Evolutionary conservation across 2,113 vertebrate genomes (phyloP), one percentile per base, ranked within the genome.

Genomic region (Etia nguti): DNA sequence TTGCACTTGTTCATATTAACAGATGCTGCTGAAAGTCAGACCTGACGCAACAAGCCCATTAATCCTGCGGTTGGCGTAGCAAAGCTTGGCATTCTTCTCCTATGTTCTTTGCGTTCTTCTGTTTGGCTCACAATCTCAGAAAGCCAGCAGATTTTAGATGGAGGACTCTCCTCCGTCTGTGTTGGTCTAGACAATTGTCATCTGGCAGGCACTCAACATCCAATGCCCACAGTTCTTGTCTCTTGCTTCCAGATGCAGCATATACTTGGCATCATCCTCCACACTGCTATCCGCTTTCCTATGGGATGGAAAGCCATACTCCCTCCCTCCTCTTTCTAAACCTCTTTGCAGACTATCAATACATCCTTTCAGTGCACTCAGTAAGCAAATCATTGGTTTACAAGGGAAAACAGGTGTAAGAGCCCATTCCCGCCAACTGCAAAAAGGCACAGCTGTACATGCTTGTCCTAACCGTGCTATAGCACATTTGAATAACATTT

Each of bases 81-180:
- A 77, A 20, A 81, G 82, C 77, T 82, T 92, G 91, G 87, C 90
- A 65, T 70, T 22, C 5, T 48, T 70, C n/a, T 38, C 12, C 54
- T 60, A 55, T 82, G 24, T 92, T 56, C 87, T 89, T 81, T 81
- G 79, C 82, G 73, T 84, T 90, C 89, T 90, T 91, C 86, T 90
- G 68, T 89, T 92, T 77, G 16, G 43, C 85, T 82, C 91, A 88
- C 86, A 93, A 92, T 89, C 85, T 90, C 82, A 83, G 84, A 83
- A 87, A 92, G 79, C 81, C 87, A 88, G 90, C 89, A 95, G 92
- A 92, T 92, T 93, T 90, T 86, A 92, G 86, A 92, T 90, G 89
- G 81, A 92, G 92, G 82, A 55, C 91, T 90, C 77, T 93, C 77
- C 81, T 90, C 88, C 41, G 8, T 93, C 92, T 89, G 82, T 93